phyloP scores from a whole-genome alignment of 2,797 vertebrate species.

The Thaleichthys pacificus region DNA sequence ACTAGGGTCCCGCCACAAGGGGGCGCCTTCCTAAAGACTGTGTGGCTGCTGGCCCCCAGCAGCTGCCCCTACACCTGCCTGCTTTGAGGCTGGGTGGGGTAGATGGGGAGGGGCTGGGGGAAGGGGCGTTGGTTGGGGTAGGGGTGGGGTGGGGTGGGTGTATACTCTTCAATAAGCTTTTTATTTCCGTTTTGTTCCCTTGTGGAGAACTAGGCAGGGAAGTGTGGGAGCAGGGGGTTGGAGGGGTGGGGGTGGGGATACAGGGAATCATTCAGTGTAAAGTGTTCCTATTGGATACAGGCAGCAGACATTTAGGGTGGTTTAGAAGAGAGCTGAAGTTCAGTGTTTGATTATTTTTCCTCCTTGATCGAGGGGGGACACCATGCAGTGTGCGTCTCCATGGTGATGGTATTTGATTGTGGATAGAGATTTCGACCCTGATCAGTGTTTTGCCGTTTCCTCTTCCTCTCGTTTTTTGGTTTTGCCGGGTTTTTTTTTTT shows the following conservation, averaged over 20 bases:
- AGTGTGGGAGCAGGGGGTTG: background rate
- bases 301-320: background rate
- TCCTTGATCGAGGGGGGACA: background rate
- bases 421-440: background rate
- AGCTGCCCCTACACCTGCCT: conserved; percentile 46
- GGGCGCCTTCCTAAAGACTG: conserved; percentile 52
- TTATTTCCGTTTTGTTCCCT: conserved; percentile 20
- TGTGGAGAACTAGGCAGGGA: background rate
- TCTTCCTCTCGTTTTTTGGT: background rate
- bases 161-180: conserved; percentile 22
- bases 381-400: background rate
- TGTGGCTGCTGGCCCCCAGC: conserved; percentile 39
- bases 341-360: conserved; percentile 1
- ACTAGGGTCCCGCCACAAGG: conserved; percentile 69
- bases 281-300: conserved; percentile 6
- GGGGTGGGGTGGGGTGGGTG: background rate
- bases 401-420: background rate
- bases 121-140: background rate
- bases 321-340: background rate
- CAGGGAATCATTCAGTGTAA: conserved; percentile 4
- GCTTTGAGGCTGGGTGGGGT: conserved; percentile 35
- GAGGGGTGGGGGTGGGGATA: background rate
- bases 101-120: conserved; percentile 1
- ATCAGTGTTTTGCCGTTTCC: background rate
- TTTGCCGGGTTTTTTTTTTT: background rate